Evolutionary conservation across 2,113 vertebrate genomes (phyloP).

Genomic region (Tyto alba): DNA sequence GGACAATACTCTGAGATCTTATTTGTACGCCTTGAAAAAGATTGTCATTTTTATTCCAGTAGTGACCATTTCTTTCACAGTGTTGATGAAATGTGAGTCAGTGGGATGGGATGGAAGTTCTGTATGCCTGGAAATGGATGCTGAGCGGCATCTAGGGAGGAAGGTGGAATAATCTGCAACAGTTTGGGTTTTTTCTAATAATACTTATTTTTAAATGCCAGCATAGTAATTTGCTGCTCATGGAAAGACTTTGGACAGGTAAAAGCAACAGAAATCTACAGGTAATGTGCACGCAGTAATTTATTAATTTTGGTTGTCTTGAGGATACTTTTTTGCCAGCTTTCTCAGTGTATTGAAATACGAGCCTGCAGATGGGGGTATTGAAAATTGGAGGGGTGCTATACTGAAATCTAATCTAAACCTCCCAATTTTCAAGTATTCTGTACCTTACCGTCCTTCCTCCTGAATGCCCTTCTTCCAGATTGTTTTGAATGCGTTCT

Average conservation of each 20-base stretch:
- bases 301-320: background rate
- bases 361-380: rapidly evolving
- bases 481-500: background rate
- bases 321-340: background rate
- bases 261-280: background rate
- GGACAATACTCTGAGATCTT: background rate
- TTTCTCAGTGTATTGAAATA: background rate
- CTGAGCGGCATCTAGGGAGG: background rate
- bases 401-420: background rate
- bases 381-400: background rate
- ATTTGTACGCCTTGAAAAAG: background rate
- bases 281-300: background rate
- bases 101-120: background rate
- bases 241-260: background rate
- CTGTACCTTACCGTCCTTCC: background rate
- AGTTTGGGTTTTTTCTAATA: background rate
- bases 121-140: background rate
- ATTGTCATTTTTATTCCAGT: background rate
- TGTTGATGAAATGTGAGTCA: background rate
- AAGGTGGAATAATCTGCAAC: background rate
- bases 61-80: background rate
- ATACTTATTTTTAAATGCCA: background rate
- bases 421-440: background rate
- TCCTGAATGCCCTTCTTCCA: background rate
- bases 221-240: background rate